phyloP scores from a whole-genome alignment of 2,113 vertebrate species.

The Cricetomys ansorgei region DNA sequence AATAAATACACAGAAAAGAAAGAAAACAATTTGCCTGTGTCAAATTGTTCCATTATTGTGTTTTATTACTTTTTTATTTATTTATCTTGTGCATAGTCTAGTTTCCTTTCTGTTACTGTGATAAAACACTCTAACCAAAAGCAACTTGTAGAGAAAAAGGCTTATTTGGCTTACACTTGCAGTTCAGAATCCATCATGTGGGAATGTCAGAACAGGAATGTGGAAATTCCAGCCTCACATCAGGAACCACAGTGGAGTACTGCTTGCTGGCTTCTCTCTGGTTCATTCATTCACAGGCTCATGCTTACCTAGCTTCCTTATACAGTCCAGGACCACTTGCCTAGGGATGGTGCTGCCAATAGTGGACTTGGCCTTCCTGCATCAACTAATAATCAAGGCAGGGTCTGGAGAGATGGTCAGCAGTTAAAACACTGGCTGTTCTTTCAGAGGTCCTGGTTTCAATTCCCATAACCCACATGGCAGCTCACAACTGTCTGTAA shows the following conservation, averaged over 20 bases:
- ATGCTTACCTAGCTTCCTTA: not conserved
- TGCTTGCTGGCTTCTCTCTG: not conserved
- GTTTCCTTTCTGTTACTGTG: not conserved
- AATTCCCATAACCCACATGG: not conserved
- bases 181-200: not conserved
- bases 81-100: not conserved
- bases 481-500: not conserved
- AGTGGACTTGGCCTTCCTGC: not conserved
- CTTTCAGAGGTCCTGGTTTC: not conserved
- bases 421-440: not conserved
- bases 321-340: not conserved
- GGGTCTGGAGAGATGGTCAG: not conserved
- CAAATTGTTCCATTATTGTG: not conserved
- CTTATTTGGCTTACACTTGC: not conserved
- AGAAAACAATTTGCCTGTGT: not conserved
- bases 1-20: not conserved
- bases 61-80: not conserved
- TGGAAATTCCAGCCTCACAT: not conserved
- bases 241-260: not conserved
- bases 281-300: not conserved
- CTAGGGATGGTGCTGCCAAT: not conserved
- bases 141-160: not conserved
- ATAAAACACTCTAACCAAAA: not conserved
- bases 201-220: not conserved
- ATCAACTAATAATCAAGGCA: not conserved